These are phyloP conservation scores for Sapayoa aenigma DNA, from an alignment of 2,113 vertebrate species.

Conservation along the genomic window DNA sequence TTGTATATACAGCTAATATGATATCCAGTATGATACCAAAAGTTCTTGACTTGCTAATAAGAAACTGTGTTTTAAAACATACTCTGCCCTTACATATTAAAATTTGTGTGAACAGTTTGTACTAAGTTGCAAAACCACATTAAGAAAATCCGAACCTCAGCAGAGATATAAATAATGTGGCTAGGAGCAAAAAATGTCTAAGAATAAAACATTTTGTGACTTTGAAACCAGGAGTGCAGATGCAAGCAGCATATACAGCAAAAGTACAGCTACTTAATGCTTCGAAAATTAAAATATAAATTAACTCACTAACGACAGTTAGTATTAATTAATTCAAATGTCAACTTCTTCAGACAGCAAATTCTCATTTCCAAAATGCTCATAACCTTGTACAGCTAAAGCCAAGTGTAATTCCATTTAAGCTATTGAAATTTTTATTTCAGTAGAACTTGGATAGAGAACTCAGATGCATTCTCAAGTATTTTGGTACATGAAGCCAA, in stretches of 20 bases:
- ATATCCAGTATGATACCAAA: neutral
- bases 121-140: constrained; percentile 14
- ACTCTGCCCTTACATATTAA: neutral
- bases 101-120: neutral
- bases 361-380: neutral
- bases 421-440: neutral
- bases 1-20: neutral
- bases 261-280: neutral
- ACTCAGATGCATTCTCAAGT: neutral
- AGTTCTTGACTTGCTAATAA: neutral
- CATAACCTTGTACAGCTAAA: neutral
- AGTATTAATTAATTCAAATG: neutral
- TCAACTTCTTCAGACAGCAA: neutral
- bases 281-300: constrained; percentile 2
- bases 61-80: neutral
- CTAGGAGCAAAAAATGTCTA: neutral
- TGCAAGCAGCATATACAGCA: neutral
- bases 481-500: neutral
- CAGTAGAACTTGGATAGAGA: neutral
- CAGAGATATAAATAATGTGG: neutral
- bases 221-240: neutral
- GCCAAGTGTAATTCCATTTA: neutral
- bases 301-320: neutral
- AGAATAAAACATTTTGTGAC: neutral
- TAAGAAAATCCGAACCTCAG: neutral